Conservation (phyloP, 2,113 vertebrate genomes). For the Gracilinanus agilis region DNA sequence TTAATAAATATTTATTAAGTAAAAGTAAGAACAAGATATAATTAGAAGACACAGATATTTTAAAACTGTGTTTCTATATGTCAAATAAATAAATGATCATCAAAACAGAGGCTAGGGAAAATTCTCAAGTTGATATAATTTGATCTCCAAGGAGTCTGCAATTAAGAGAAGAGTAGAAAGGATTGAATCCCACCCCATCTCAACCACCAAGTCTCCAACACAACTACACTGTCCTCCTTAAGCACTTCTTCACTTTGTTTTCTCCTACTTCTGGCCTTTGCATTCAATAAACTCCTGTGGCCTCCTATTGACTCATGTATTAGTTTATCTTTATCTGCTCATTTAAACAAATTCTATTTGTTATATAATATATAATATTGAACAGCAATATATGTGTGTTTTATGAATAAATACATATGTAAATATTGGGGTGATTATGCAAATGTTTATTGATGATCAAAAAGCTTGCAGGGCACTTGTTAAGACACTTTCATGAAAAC, state of each 20-base stretch:
- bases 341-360: background rate
- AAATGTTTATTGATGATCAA: background rate
- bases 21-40: background rate
- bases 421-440: background rate
- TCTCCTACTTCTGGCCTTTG: background rate
- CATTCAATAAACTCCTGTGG: background rate
- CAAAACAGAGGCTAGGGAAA: background rate
- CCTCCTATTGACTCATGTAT: background rate
- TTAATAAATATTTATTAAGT: no score
- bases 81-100: background rate
- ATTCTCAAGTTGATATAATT: background rate
- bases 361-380: background rate
- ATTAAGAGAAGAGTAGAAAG: background rate
- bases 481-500: no score
- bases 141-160: background rate
- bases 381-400: background rate
- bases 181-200: no score
- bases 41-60: background rate
- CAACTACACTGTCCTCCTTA: no score
- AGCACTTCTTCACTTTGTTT: background rate
- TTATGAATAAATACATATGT: background rate
- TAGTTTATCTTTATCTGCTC: background rate
- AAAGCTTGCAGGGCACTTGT: background rate
- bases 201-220: no score
- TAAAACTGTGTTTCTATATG: background rate